Evolutionary conservation across 2,888 invertebrate genomes (phyloP).

Genomic region (Scrobipalpa atriplicella): DNA sequence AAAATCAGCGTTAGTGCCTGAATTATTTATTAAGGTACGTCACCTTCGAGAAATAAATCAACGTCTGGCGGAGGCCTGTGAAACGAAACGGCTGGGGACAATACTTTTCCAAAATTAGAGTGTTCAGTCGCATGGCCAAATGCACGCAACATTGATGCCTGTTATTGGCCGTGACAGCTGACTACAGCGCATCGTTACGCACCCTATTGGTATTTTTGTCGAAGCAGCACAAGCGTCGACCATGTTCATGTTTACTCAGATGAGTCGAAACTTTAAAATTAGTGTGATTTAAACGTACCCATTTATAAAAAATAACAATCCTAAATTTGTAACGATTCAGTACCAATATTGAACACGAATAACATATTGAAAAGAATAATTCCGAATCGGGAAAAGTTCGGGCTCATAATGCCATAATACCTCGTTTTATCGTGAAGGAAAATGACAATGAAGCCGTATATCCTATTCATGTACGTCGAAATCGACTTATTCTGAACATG

Average conservation of each 20-base stretch:
- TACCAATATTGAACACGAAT: neutral
- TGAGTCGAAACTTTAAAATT: constrained; percentile 74
- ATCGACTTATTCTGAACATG: constrained; percentile 24
- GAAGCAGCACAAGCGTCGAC: constrained; percentile 44
- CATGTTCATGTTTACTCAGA: constrained; percentile 72
- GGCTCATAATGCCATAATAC: constrained; percentile 5
- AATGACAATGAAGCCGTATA: constrained; percentile 7
- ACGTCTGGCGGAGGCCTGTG: constrained; percentile 9
- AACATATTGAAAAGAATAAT: neutral
- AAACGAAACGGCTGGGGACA: constrained; percentile 25
- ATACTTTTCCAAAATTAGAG: constrained; percentile 67
- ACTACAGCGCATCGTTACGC: constrained; percentile 41
- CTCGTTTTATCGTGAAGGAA: neutral
- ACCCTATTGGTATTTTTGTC: constrained; percentile 68
- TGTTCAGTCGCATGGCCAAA: constrained; percentile 69
- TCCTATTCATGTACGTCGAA: constrained; percentile 9
- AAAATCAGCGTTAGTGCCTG: constrained; percentile 22
- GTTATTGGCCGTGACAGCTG: constrained; percentile 77
- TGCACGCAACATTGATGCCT: constrained; percentile 75
- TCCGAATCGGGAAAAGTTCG: neutral
- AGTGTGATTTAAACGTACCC: constrained; percentile 54
- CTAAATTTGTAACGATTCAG: constrained; percentile 20
- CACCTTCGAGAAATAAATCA: constrained; percentile 21
- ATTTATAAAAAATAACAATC: constrained; percentile 27
- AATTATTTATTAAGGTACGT: constrained; percentile 23